Base-by-base conservation (phyloP, 2,113 vertebrate genomes). In the Panthera leo region DNA sequence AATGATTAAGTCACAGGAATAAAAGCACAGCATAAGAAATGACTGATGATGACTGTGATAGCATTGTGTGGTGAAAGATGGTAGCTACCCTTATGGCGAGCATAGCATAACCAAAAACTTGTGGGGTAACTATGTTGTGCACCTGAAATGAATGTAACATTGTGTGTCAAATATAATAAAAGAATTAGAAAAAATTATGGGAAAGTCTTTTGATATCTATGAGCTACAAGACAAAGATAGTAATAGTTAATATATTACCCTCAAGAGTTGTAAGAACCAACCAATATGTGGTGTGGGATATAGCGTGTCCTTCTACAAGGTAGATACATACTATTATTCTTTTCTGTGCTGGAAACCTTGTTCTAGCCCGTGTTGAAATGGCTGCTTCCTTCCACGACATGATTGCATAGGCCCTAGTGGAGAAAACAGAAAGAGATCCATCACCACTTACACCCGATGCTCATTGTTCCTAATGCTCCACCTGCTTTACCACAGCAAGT, bases 221-320 rank as follows among this genome's bases (percentile, higher is more conserved):
- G 7, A 85, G 7, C 13, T 39, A 51, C 27, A 88, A 84, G 48
- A 55, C 39, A 68, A 53, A 88, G 10, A 71, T 27, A 25, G 5
- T 31, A 45, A 34, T 23, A 78, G 31, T 83, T 42, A 53, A 78
- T 34, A 19, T 34, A 27, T 80, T 78, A 67, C 27, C 53, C 68
- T 88, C 13, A 58, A 78, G 91, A 39, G 3, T 36, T 78, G 18
- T 61, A 15, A 51, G 31, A 73, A 95, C 34, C 51, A 34, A 18
- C 27, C 86, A 48, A 36, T 71, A 39, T 5, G 4, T 36, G 13
- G 5, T 39, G 18, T 5, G 51, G 39, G 31, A 15, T 31, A 58
- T 3, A 68, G 2, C 2, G 5, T 3, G 15, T 16, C 21, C 12
- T 36, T 8, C 29, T 68, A 2, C 3, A 16, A n/a, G 11, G 23